A percentile compares a stretch with the other conserved stretches of the same genome.
Evolutionary conservation across 2,113 vertebrate species (phyloP).

Genomic region (Gallinago paraguaiae): DNA sequence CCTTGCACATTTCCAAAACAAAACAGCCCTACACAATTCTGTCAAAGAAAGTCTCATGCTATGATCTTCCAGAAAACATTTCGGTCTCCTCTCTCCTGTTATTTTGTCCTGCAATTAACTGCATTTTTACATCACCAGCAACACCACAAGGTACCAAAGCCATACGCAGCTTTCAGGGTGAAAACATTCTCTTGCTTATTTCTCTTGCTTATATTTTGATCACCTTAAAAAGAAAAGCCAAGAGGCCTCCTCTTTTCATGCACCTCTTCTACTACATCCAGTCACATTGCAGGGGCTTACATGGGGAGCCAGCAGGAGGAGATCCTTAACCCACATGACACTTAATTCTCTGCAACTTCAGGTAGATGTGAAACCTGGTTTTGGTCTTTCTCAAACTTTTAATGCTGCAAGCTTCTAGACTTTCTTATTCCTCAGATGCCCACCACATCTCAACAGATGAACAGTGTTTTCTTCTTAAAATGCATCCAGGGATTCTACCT

Average conservation of each 20-base stretch:
- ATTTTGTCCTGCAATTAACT: background rate
- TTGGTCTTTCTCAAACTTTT: background rate
- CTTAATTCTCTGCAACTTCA: background rate
- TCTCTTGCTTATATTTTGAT: background rate
- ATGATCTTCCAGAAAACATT: background rate
- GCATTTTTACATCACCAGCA: background rate
- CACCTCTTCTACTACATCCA: background rate
- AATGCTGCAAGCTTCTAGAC: background rate
- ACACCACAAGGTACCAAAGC: background rate
- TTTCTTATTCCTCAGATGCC: slow-evolving; percentile 29
- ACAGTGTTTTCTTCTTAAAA: background rate
- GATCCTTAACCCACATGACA: background rate
- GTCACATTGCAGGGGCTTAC: background rate
- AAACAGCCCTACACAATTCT: background rate
- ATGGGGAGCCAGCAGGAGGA: background rate
- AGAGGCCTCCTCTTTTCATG: background rate
- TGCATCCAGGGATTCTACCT: background rate
- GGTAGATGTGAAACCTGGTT: background rate
- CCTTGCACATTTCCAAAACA: background rate
- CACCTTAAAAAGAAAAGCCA: background rate
- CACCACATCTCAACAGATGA: background rate
- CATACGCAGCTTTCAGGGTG: background rate
- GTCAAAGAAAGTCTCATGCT: background rate
- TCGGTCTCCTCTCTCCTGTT: background rate
- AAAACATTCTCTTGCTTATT: background rate